These are phyloP conservation scores for Cheilosia pagana DNA, from an alignment of 2,888 invertebrate genomes.

Conservation along the genomic window DNA sequence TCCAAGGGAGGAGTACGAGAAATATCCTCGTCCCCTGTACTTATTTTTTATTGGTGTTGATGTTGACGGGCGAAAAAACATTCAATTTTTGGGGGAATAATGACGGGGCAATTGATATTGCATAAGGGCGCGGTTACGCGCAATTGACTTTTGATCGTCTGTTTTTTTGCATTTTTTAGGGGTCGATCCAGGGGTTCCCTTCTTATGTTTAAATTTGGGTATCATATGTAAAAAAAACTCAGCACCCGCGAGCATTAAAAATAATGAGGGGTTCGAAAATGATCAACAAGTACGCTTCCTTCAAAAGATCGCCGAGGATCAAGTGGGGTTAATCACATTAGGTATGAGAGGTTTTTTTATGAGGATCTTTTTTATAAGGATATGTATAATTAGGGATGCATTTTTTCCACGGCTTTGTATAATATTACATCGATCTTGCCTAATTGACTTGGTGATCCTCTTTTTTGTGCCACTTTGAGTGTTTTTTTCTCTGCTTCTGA, in stretches of 20 bases:
- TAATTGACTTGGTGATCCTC: slow-evolving; percentile 73
- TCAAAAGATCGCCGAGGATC: slow-evolving; percentile 30
- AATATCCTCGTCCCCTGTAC: slow-evolving; percentile 32
- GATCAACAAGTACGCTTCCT: slow-evolving; percentile 64
- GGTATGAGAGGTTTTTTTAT: slow-evolving; percentile 46
- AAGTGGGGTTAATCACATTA: slow-evolving; percentile 69
- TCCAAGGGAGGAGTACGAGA: slow-evolving; percentile 20
- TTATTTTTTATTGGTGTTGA: slow-evolving; percentile 52
- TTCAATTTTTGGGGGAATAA: slow-evolving; percentile 29
- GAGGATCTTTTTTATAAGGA: slow-evolving; percentile 48
- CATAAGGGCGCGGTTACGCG: slow-evolving; percentile 72
- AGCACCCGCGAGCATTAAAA: slow-evolving; percentile 30
- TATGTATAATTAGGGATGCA: slow-evolving; percentile 52
- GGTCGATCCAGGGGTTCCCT: slow-evolving; percentile 33
- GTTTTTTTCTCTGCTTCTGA: slow-evolving; percentile 39
- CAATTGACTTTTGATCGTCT: slow-evolving; percentile 59
- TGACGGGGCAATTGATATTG: slow-evolving; percentile 56
- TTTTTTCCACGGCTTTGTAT: slow-evolving; percentile 43
- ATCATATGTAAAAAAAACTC: slow-evolving; percentile 12
- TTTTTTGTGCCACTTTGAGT: slow-evolving; percentile 20
- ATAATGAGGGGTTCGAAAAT: slow-evolving; percentile 39
- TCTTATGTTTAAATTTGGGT: slow-evolving; percentile 59
- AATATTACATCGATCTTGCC: slow-evolving; percentile 43
- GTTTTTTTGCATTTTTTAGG: slow-evolving; percentile 53
- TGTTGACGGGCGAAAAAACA: slow-evolving; percentile 25